phyloP scores from a whole-genome alignment of 2,888 invertebrate genomes.

The Acanthosepion lycidas region DNA sequence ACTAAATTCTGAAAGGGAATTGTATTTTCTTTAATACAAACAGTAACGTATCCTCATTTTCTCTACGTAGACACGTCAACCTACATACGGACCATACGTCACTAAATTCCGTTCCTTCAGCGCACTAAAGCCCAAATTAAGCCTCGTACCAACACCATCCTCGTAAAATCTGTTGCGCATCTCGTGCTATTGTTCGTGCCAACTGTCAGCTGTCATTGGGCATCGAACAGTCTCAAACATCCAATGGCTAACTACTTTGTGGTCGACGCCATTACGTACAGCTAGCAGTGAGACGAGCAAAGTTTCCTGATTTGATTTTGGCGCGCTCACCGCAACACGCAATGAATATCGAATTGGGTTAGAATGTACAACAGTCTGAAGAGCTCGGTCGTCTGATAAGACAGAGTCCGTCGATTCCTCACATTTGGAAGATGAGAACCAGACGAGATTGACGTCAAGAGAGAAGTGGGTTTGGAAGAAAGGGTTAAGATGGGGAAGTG shows the following conservation, averaged over 20 bases:
- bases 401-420: background rate
- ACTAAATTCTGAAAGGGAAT: too few relatives aligned
- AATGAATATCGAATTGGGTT: slow-evolving; percentile 4
- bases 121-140: background rate
- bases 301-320: background rate
- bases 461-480: too few relatives aligned
- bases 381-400: background rate
- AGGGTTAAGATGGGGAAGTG: too few relatives aligned
- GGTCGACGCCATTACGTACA: background rate
- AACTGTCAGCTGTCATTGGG: slow-evolving; percentile 33
- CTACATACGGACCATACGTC: too few relatives aligned
- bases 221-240: background rate
- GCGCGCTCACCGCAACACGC: background rate
- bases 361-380: background rate
- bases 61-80: background rate
- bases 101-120: background rate
- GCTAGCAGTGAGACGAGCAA: background rate
- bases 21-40: too few relatives aligned
- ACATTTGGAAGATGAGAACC: background rate
- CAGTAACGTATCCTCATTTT: too few relatives aligned
- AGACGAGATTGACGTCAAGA: background rate
- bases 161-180: background rate
- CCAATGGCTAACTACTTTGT: background rate
- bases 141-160: background rate
- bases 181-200: background rate